Conservation (phyloP, 2,113 vertebrate species). For the Rhizomys pruinosus region DNA sequence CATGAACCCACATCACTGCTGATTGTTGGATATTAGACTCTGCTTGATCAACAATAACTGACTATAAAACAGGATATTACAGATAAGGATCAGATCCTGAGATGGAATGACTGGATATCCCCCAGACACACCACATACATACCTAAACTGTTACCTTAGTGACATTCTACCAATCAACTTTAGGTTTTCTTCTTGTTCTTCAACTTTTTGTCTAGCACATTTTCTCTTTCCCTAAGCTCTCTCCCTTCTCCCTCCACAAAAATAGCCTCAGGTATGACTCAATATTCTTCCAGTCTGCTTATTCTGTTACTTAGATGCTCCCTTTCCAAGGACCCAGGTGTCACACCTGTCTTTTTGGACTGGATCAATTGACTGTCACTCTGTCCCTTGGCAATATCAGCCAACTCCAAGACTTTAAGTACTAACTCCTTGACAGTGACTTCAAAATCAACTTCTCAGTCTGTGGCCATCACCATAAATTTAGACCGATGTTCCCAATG, state of each 20-base stretch:
- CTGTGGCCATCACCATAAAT: no score
- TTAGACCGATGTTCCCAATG: no score
- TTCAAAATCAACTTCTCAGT: no score
- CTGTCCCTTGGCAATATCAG: not conserved
- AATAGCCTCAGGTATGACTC: not conserved
- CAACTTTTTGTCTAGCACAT: not conserved
- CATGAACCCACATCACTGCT: not conserved
- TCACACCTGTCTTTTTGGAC: not conserved
- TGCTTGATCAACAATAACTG: not conserved
- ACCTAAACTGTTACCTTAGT: no score
- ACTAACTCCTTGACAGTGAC: no score
- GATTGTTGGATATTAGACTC: not conserved
- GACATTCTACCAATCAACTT: not conserved
- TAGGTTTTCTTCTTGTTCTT: not conserved
- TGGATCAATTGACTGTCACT: not conserved
- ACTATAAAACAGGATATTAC: not conserved
- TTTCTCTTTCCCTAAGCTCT: rapidly evolving
- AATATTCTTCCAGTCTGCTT: not conserved
- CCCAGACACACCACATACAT: no score
- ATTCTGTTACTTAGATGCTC: not conserved
- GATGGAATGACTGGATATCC: no score
- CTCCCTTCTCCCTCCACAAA: not conserved
- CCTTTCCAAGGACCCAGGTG: not conserved
- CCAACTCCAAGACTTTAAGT: no score
- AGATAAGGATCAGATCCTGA: not conserved